Base-by-base conservation (phyloP, 2,888 invertebrate genomes). In the Kryphioiulus occultus region DNA sequence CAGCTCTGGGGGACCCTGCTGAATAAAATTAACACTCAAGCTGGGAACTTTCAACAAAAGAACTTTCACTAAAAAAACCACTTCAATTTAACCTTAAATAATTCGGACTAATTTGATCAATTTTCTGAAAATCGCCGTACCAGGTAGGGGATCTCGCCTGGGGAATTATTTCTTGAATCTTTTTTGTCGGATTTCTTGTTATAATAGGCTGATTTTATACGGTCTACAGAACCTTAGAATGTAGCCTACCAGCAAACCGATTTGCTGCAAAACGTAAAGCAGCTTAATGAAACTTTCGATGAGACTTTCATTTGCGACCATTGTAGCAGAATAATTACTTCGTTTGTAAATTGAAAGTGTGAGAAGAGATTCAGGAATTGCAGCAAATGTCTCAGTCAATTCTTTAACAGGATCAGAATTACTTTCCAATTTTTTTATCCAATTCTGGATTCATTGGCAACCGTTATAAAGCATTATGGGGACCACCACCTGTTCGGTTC, bases 141-240 rank as follows among this genome's bases (percentile, higher is more conserved):
- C 78, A 78, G 78, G 78, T 78, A 78, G 78, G 22, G 78, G 78
- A 12, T 78, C 30, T 78, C 78, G 78, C 78, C 78, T 78, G 15
- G 15, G 15, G 78, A 22, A 44, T 44, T 44, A 68, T 22, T 26
- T 26, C 68, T 59, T 15, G 26, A 68, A 12, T 1, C 22, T 68
- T 78, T 30, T 30, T 78, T 15, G n/a, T 5, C 78, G 30, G 15
- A 30, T 78, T 78, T 30, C 17, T 4, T 35, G 30, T 32, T 78
- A 26, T 26, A 4, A 17, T 78, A 22, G 15, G 78, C 3, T 26
- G 26, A 17, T 12, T 78, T 78, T 17, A 30, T 17, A 78, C 78
- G 78, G 30, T 78, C 30, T 12, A 78, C 17, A 30, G 78, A 78
- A 15, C 5, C 30, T 17, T 4, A 30, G 30, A 30, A 68, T 68